Evolutionary conservation across 1,140 invertebrate genomes (phyloP).

Genomic region (Lerema accius): DNA sequence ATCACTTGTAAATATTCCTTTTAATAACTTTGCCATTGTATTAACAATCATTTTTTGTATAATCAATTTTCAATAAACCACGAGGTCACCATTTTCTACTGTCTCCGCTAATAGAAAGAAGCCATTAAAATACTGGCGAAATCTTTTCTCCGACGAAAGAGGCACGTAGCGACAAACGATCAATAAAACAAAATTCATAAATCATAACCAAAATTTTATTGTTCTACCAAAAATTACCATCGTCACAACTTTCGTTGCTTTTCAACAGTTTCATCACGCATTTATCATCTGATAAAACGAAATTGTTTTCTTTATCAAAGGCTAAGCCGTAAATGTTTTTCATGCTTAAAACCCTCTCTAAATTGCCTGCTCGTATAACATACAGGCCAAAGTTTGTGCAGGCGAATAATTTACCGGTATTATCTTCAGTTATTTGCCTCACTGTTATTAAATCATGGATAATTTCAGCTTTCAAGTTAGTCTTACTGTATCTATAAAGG

Average conservation of each 20-base stretch:
- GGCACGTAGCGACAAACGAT: too few species aligned
- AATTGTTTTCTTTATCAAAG: constrained; percentile 62
- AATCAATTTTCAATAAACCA: too few species aligned
- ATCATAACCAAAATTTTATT: neutral
- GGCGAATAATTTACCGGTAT: constrained; percentile 51
- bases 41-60: too few species aligned
- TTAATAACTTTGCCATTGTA: too few species aligned
- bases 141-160: too few species aligned
- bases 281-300: constrained; percentile 56
- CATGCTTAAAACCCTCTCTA: constrained; percentile 49
- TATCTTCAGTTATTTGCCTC: constrained; percentile 57
- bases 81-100: too few species aligned
- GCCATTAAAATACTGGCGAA: too few species aligned
- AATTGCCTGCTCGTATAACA: constrained; percentile 34
- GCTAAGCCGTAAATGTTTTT: constrained; percentile 58
- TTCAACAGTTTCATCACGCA: constrained; percentile 48
- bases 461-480: constrained; percentile 26
- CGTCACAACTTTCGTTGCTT: constrained; percentile 46
- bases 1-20: too few species aligned
- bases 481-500: constrained; percentile 55
- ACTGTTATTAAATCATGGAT: constrained; percentile 52
- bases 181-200: constrained; percentile 1
- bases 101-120: too few species aligned
- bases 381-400: constrained; percentile 58
- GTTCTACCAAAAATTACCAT: constrained; percentile 38